phyloP scores from a whole-genome alignment of 2,113 vertebrate genomes.

The Scomber colias region DNA sequence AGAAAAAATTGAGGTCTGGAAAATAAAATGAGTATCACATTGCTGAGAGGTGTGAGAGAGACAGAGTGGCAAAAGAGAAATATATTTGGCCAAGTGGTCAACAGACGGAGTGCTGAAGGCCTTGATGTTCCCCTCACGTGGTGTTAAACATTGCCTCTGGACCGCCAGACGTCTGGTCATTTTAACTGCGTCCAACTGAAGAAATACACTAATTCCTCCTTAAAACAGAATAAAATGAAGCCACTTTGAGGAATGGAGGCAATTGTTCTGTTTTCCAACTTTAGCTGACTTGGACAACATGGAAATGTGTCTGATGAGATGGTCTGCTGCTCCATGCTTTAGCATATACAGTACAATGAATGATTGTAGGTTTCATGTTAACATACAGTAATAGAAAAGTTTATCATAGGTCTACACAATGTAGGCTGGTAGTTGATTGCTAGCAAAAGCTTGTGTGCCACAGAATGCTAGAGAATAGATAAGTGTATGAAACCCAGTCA shows the following conservation, averaged over 20 bases:
- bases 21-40: slow-evolving; percentile 67
- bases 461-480: no score
- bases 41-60: slow-evolving; percentile 68
- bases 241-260: slow-evolving; percentile 7
- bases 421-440: not conserved
- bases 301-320: not conserved
- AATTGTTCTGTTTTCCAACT: slow-evolving; percentile 23
- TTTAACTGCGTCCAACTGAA: slow-evolving; percentile 48
- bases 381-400: not conserved
- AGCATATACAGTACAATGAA: not conserved
- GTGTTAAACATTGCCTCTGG: slow-evolving; percentile 62
- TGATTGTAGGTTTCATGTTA: not conserved
- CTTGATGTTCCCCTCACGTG: slow-evolving; percentile 69
- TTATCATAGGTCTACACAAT: not conserved
- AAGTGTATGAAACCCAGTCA: no score
- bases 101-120: slow-evolving; percentile 77
- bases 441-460: no score
- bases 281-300: not conserved
- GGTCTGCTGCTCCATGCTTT: not conserved
- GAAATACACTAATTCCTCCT: slow-evolving; percentile 33
- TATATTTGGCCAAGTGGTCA: slow-evolving; percentile 70
- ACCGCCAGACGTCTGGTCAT: slow-evolving; percentile 73
- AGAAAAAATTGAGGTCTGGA: not conserved
- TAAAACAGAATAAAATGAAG: slow-evolving; percentile 29
- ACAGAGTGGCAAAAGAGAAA: slow-evolving; percentile 37